Percentiles rank a stretch among this genome's conserved stretches.
Conservation (phyloP, 2,797 vertebrate genomes). For the Oryzias dopingdopingensis region DNA sequence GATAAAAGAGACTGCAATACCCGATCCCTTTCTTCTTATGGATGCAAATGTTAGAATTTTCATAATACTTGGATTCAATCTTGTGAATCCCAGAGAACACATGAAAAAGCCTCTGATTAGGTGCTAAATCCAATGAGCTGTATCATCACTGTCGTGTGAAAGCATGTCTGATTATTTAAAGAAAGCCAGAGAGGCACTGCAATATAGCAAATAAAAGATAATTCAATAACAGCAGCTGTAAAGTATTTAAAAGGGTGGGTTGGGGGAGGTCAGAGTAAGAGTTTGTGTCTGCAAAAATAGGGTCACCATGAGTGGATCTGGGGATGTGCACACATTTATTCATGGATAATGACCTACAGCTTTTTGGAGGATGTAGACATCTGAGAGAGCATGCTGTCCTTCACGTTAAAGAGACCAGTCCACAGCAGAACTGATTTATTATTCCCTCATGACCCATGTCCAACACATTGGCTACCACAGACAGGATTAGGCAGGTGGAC, state of each 20-base stretch:
- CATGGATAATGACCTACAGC: conserved; percentile 33
- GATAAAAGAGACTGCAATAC: conserved; percentile 65
- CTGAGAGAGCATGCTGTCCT: conserved; percentile 37
- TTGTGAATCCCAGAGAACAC: conserved; percentile 63
- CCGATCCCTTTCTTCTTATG: conserved; percentile 45
- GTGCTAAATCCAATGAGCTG: conserved; percentile 63
- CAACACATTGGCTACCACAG: conserved; percentile 51
- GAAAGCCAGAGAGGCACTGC: conserved; percentile 24
- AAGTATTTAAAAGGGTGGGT: conserved; percentile 15
- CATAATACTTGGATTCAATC: conserved; percentile 67
- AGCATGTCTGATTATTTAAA: conserved; percentile 53
- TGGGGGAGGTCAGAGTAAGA: conserved; percentile 22
- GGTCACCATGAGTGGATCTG: not conserved
- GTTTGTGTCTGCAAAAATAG: not conserved
- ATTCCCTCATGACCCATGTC: conserved; percentile 58
- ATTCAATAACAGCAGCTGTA: conserved; percentile 56
- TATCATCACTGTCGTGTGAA: conserved; percentile 59
- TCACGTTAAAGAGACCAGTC: conserved; percentile 8
- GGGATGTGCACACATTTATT: not conserved
- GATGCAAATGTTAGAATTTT: conserved; percentile 69
- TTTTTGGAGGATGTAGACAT: conserved; percentile 50
- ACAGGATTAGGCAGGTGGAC: conserved; percentile 62
- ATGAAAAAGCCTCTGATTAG: conserved; percentile 68
- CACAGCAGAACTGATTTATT: conserved; percentile 46
- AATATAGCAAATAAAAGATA: conserved; percentile 54